Evolutionary conservation across 2,888 invertebrate genomes (phyloP).

Genomic region (Slavum lentiscoides): DNA sequence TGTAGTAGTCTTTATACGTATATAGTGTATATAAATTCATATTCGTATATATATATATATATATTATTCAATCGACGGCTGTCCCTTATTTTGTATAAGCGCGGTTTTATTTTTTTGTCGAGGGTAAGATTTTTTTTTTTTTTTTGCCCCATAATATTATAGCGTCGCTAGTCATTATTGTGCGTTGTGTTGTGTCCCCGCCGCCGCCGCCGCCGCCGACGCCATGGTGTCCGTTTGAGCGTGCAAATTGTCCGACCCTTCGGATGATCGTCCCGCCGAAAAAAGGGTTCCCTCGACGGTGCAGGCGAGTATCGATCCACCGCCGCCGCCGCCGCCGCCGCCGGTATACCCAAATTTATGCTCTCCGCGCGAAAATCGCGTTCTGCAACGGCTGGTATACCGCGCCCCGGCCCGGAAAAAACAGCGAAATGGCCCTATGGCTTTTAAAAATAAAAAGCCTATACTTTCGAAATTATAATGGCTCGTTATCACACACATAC

Average conservation of each 20-base stretch:
- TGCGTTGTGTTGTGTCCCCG: slow-evolving; percentile 8
- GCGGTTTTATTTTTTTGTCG: slow-evolving; percentile 5
- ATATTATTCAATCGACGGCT: slow-evolving; percentile 26
- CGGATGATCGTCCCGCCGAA: slow-evolving; percentile 34
- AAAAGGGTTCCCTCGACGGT: slow-evolving; percentile 30
- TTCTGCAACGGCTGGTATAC: slow-evolving; percentile 26
- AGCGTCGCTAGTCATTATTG: slow-evolving; percentile 29
- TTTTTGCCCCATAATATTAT: slow-evolving; percentile 16
- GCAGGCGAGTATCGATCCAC: slow-evolving; percentile 30
- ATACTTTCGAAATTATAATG: too few relatives aligned
- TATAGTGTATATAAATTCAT: too few relatives aligned
- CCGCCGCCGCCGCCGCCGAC: background rate
- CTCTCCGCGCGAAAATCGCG: background rate
- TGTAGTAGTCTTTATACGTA: background rate
- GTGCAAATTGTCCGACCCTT: slow-evolving; percentile 47
- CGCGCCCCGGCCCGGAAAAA: too few relatives aligned
- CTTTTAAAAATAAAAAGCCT: too few relatives aligned
- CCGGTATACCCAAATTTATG: background rate
- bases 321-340: background rate
- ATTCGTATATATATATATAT: background rate
- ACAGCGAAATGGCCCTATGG: too few relatives aligned
- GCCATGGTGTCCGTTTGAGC: slow-evolving; percentile 35
- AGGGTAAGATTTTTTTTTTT: slow-evolving; percentile 34
- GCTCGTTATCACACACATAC: too few relatives aligned
- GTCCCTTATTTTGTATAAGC: background rate